These are phyloP conservation scores for Mylabris phalerata DNA, from an alignment of 1,140 invertebrate species.

Conservation along the genomic window DNA sequence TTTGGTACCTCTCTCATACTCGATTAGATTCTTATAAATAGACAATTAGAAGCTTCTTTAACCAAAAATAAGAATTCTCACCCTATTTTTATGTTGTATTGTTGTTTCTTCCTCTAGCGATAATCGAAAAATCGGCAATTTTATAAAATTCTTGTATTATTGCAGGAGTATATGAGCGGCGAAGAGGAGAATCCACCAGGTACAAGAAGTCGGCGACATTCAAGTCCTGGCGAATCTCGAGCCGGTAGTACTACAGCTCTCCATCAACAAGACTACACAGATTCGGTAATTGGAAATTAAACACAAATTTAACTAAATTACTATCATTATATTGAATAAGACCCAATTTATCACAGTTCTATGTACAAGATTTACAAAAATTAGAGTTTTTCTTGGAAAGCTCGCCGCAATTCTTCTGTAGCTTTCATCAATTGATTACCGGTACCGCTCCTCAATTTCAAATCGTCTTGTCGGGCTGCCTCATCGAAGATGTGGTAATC, in stretches of 20 bases:
- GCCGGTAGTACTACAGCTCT: slow-evolving; percentile 52
- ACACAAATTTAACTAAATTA: neutral
- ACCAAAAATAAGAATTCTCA: too few relatives aligned
- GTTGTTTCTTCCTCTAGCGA: too few relatives aligned
- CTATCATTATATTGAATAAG: neutral
- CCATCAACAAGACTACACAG: slow-evolving; percentile 53
- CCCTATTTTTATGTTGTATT: too few relatives aligned
- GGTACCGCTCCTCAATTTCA: slow-evolving; percentile 41
- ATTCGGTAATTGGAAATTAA: slow-evolving; percentile 51
- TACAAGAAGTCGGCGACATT: slow-evolving; percentile 54
- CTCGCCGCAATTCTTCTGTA: slow-evolving; percentile 63
- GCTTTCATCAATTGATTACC: slow-evolving; percentile 55
- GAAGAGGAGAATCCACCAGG: slow-evolving; percentile 55
- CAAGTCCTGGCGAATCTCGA: slow-evolving; percentile 54
- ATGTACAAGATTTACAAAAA: slow-evolving; percentile 9
- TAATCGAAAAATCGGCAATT: too few relatives aligned
- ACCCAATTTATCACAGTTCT: slow-evolving; percentile 22
- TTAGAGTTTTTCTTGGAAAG: slow-evolving; percentile 68
- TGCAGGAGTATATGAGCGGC: slow-evolving; percentile 47
- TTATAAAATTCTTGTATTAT: neutral
- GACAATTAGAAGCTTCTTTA: neutral
- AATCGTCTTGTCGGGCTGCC: slow-evolving; percentile 39
- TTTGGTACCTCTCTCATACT: slow-evolving; percentile 16
- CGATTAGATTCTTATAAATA: slow-evolving; percentile 9
- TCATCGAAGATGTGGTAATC: slow-evolving; percentile 51